These are phyloP conservation scores for Columba livia DNA, from an alignment of 2,113 vertebrate species.

Conservation along the genomic window DNA sequence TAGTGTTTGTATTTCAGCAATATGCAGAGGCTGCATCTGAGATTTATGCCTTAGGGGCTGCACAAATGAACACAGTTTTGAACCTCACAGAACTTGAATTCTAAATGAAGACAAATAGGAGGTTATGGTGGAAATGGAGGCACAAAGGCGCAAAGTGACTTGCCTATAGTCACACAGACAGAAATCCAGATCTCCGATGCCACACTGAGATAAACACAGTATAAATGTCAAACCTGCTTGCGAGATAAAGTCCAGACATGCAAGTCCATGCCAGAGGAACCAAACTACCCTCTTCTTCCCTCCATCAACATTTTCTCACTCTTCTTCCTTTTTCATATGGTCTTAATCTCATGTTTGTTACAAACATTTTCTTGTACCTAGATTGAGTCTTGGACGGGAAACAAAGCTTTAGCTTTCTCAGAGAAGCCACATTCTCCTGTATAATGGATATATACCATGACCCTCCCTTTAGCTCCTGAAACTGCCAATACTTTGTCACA, in stretches of 20 bases:
- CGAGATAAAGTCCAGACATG: conserved; percentile 15
- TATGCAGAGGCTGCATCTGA: background rate
- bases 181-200: conserved; percentile 21
- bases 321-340: background rate
- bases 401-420: background rate
- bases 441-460: background rate
- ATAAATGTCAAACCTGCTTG: conserved; percentile 34
- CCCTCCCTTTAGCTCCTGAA: conserved; percentile 16
- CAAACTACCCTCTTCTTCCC: background rate
- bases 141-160: background rate
- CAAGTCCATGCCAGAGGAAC: background rate
- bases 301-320: background rate
- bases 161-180: background rate
- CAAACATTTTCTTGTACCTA: background rate
- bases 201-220: background rate
- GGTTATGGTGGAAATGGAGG: background rate
- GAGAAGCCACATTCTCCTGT: background rate
- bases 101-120: background rate
- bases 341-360: background rate
- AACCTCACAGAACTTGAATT: background rate
- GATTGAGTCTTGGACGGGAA: background rate
- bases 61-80: background rate
- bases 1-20: background rate
- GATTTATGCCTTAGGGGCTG: background rate
- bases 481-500: conserved; percentile 42